phyloP scores from a whole-genome alignment of 2,113 vertebrate species.

The Miniopterus natalensis region DNA sequence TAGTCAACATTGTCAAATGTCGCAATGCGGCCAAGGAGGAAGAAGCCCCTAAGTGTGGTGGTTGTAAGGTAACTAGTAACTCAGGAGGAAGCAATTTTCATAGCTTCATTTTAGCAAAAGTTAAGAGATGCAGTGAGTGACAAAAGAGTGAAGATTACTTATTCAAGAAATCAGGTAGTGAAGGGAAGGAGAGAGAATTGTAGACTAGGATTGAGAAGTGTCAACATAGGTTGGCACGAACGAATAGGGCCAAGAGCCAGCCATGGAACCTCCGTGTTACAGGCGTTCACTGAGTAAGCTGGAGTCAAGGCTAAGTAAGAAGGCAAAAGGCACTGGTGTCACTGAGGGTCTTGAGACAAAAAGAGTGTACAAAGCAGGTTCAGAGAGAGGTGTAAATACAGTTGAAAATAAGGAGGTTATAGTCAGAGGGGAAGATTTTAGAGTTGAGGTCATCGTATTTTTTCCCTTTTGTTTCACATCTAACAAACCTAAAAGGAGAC shows the following conservation, averaged over 20 bases:
- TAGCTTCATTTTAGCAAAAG: not conserved
- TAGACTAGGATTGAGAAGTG: not conserved
- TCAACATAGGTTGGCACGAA: not conserved
- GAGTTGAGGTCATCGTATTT: not conserved
- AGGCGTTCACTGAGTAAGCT: not conserved
- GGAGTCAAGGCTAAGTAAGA: not conserved
- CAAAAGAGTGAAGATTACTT: not conserved
- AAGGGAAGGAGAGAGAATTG: not conserved
- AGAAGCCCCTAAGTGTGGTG: not conserved
- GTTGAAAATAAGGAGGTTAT: not conserved
- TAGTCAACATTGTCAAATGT: not conserved
- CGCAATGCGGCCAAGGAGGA: not conserved
- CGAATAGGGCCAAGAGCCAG: not conserved
- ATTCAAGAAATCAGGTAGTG: not conserved
- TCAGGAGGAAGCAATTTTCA: not conserved
- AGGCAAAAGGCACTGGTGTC: not conserved
- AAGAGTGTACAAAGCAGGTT: not conserved
- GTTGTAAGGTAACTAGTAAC: not conserved
- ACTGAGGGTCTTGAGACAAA: not conserved
- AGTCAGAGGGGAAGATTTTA: not conserved
- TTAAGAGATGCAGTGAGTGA: not conserved
- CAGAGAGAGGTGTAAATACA: not conserved
- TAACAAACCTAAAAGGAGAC: not conserved
- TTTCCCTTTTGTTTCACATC: not conserved
- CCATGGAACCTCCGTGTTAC: too few species aligned